These are phyloP conservation scores for Campoletis sonorensis DNA, from an alignment of 1,140 invertebrate genomes.

Conservation along the genomic window DNA sequence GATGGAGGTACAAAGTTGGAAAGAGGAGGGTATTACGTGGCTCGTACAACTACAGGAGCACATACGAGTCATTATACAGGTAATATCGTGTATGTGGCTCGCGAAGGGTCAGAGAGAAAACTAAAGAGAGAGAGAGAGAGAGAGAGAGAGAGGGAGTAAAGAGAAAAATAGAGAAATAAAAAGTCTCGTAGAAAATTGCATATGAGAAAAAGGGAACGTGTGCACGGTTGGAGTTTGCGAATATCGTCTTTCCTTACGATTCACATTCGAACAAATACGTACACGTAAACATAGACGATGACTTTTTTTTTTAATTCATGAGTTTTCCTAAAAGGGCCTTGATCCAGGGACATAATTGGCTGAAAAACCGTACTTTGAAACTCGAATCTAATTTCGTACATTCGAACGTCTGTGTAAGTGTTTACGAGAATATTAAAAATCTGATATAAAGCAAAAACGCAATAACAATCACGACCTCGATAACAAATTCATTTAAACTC, in stretches of 20 bases:
- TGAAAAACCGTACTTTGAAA: too few relatives aligned
- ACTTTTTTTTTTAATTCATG: too few relatives aligned
- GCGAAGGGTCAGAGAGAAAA: neutral
- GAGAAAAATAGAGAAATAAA: neutral
- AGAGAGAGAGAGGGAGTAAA: neutral
- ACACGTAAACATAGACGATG: neutral
- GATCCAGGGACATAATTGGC: too few relatives aligned
- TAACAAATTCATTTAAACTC: too few relatives aligned
- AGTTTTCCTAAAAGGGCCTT: neutral
- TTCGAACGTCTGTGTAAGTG: too few relatives aligned
- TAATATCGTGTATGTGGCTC: conserved; percentile 11
- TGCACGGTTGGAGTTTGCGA: neutral
- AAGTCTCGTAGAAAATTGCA: neutral
- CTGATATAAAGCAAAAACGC: too few relatives aligned
- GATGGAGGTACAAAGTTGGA: neutral
- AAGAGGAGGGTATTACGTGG: neutral
- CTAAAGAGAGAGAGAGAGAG: neutral
- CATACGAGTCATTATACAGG: neutral
- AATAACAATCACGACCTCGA: too few relatives aligned
- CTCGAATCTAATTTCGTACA: too few relatives aligned
- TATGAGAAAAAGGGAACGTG: neutral
- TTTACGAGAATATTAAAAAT: too few relatives aligned
- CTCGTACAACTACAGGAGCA: neutral
- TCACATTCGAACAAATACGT: neutral
- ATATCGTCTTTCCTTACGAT: neutral